Evolutionary conservation across 1,140 invertebrate genomes (phyloP).

Genomic region (Macrotrachela quadricornifera): DNA sequence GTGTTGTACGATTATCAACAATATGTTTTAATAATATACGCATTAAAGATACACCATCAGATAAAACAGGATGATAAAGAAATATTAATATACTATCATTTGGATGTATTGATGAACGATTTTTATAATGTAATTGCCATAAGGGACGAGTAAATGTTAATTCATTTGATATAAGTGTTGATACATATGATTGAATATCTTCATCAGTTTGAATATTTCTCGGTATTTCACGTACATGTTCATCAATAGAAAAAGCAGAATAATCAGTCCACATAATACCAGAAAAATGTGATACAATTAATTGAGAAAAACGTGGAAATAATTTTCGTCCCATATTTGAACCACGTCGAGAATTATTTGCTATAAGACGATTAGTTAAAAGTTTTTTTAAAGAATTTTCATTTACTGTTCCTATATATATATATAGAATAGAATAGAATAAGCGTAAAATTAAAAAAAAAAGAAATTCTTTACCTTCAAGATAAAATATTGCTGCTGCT

Average conservation of each 20-base stretch:
- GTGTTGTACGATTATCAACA: conserved; percentile 3
- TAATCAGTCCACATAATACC: neutral
- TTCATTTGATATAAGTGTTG: neutral
- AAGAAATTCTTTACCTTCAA: no score
- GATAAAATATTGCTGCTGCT: no score
- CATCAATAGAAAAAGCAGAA: neutral
- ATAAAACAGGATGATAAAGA: conserved; percentile 1
- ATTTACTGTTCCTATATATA: no score
- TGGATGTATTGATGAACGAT: neutral
- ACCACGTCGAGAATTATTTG: no score
- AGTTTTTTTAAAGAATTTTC: no score
- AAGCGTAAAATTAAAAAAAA: no score
- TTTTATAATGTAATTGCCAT: conserved; percentile 5
- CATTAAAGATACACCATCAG: neutral
- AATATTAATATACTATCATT: conserved; percentile 2
- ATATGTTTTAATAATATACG: conserved; percentile 1
- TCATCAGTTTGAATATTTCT: neutral
- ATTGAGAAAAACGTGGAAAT: conserved; percentile 1
- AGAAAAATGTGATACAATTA: neutral
- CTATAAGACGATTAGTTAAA: no score
- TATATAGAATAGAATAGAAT: no score
- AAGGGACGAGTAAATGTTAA: neutral
- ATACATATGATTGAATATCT: conserved; percentile 3
- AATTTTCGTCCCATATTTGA: no score
- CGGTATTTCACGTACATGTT: conserved; percentile 3